phyloP scores from a whole-genome alignment of 2,888 invertebrate genomes.

The Trichogramma dendrolimi region DNA sequence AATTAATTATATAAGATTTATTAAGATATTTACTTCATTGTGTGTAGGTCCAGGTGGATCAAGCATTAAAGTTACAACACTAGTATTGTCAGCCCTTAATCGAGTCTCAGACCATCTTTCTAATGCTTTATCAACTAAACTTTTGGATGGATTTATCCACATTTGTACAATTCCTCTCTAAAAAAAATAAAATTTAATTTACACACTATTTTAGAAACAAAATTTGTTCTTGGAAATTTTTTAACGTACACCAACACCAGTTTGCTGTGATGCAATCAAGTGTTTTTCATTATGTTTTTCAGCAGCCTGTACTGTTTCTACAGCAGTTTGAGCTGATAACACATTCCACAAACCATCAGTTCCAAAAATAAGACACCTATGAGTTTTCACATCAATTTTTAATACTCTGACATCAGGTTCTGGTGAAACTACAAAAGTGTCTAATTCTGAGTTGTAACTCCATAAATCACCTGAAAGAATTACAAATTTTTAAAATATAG shows the following conservation, averaged over 20 bases:
- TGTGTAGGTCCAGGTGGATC: conserved; percentile 83
- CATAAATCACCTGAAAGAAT: conserved; percentile 75
- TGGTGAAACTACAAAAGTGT: conserved; percentile 95
- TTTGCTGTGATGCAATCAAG: conserved; percentile 49
- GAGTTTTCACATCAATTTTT: conserved; percentile 63
- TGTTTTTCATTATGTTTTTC: conserved; percentile 74
- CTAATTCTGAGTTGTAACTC: conserved; percentile 89
- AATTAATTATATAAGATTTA: not conserved
- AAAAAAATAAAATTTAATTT: conserved; percentile 11
- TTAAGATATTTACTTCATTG: conserved; percentile 55
- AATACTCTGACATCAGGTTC: conserved; percentile 91
- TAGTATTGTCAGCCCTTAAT: conserved; percentile 94
- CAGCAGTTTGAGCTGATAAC: conserved; percentile 77
- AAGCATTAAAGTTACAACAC: conserved; percentile 86
- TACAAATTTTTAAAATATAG: not conserved
- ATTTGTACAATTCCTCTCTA: conserved; percentile 48
- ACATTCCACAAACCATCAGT: conserved; percentile 98
- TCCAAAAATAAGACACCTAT: conserved; percentile 85
- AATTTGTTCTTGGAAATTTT: conserved; percentile 1
- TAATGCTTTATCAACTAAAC: conserved; percentile 76
- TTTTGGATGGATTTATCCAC: conserved; percentile 89
- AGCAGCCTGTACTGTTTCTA: conserved; percentile 76
- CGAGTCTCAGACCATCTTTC: conserved; percentile 80
- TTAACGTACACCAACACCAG: conserved; percentile 44
- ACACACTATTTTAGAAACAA: not conserved